Conservation (phyloP, 2,113 vertebrate genomes). For the Podilymbus podiceps region DNA sequence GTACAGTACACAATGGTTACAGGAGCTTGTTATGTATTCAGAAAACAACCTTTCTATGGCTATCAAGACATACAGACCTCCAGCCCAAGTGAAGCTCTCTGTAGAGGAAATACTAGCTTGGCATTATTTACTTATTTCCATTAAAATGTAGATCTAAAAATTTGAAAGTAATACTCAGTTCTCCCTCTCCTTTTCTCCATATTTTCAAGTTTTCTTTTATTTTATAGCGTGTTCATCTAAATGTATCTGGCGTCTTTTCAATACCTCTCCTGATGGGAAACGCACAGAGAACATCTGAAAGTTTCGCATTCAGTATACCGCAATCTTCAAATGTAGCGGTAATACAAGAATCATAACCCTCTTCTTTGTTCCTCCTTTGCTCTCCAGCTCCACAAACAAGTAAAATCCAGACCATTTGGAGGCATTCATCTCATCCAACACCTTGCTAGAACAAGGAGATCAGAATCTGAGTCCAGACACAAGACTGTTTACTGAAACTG, state of each 20-base stretch:
- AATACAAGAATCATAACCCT: not conserved
- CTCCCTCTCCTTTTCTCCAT: not conserved
- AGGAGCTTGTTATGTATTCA: not conserved
- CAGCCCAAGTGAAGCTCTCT: not conserved
- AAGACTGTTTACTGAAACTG: not conserved
- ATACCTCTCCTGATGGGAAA: not conserved
- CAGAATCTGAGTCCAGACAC: not conserved
- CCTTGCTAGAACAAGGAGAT: not conserved
- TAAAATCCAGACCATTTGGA: not conserved
- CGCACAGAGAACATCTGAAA: not conserved
- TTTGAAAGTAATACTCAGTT: not conserved
- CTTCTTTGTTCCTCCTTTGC: not conserved
- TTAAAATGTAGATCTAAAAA: not conserved
- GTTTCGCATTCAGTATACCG: not conserved
- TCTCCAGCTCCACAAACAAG: not conserved
- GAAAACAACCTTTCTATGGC: not conserved
- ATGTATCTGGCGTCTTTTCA: not conserved
- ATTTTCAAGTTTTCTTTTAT: not conserved
- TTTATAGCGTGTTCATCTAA: not conserved
- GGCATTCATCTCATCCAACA: not conserved
- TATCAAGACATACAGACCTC: not conserved
- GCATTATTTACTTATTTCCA: not conserved
- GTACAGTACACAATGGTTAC: not conserved
- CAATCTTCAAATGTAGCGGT: not conserved
- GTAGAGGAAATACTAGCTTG: not conserved